phyloP scores from a whole-genome alignment of 1,140 invertebrate genomes.

The Popillia japonica region DNA sequence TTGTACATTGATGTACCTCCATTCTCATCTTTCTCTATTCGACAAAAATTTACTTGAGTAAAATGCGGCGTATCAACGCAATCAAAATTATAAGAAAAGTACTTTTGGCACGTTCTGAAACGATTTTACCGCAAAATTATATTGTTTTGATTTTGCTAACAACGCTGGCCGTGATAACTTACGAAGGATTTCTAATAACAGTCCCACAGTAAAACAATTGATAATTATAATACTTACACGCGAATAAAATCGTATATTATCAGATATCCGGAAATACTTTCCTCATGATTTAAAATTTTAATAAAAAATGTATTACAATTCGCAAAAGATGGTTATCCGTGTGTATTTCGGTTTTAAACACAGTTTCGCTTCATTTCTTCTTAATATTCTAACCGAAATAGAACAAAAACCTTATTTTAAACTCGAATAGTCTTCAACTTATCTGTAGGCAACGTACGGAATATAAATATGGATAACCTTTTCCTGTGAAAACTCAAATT shows the following conservation, averaged over 20 bases:
- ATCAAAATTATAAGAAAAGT: not conserved
- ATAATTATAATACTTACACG: too few species aligned
- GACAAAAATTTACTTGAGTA: not conserved
- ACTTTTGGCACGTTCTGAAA: not conserved
- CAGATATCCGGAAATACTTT: not conserved
- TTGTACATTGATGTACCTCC: not conserved
- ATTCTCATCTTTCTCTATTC: conserved; percentile 15
- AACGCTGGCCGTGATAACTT: too few species aligned
- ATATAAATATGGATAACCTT: not conserved
- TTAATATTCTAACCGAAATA: too few species aligned
- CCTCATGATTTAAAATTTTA: not conserved
- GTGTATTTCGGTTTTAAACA: too few species aligned
- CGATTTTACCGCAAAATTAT: not conserved
- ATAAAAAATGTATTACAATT: not conserved
- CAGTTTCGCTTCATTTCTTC: too few species aligned
- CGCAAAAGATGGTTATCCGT: not conserved
- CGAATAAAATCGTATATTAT: too few species aligned
- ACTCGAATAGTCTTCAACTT: too few species aligned
- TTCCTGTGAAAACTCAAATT: not conserved
- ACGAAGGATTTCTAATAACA: too few species aligned
- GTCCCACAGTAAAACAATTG: too few species aligned
- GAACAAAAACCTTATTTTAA: too few species aligned
- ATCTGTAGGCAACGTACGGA: too few species aligned
- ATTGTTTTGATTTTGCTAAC: too few species aligned
- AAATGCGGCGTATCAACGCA: not conserved